Base-by-base conservation (phyloP, 53 echinoderm and acorn worm species). In the Zoroaster sp. region DNA sequence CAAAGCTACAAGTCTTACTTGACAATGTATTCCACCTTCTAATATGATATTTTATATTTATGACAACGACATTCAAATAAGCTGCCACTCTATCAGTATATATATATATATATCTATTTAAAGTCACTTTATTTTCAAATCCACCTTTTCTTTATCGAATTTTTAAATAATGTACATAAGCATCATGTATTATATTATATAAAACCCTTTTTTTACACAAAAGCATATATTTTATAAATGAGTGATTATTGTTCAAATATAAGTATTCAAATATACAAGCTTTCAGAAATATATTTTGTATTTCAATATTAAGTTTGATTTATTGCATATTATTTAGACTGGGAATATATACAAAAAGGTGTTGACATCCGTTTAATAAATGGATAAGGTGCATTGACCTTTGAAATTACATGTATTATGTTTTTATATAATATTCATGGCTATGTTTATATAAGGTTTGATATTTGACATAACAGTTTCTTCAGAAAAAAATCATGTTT, bases 141-240 rank as follows among this genome's bases (percentile, higher is more conserved):
- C 37, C 47, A 49, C 7, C 20, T 42, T 43, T 71, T 70, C 18
- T 54, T 70, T 70, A 5, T 49, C 30, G 5, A 77, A 77, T n/a
- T 2, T 39, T 12, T 74, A 74, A 35, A 79, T 33, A 51, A 83
- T 85, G 49, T 85, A 85, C 49, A 85, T 34, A 69, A 46, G 83
- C 78, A 78, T 54, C 85, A 32, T 71, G 44, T 85, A 47, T 1
- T 67, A 42, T 49, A 49, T 28, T 85, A 69, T 83, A 31, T 43
- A 67, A 82, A 82, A 20, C 30, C 49, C 31, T 85, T 71, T 47
- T 41, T 69, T 69, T 34, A 36, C 46, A 85, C 21, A 54, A 54
- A 25, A 69, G 37, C 23, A 32, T 85, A n/a, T 85, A 85, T 85
- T 85, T 70, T 85, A 85, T 49, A 79, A 46, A 37, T 21, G 55